A percentile compares a stretch with the other conserved stretches of the same genome.
phyloP scores from a whole-genome alignment of 2,888 invertebrate species.

The Drosophila barbarae region DNA sequence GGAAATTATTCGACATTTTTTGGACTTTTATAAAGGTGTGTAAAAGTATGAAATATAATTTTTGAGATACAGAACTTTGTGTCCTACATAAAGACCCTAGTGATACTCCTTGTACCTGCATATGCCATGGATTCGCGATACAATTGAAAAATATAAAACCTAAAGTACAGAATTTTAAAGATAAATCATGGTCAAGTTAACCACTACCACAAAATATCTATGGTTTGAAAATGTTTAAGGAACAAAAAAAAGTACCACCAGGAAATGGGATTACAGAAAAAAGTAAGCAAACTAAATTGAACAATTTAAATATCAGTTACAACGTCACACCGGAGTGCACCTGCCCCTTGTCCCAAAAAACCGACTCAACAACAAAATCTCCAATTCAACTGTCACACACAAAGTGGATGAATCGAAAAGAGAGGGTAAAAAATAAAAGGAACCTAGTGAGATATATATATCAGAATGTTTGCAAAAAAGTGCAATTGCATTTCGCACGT shows the following conservation, averaged over 20 bases:
- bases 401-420: constrained; percentile 16
- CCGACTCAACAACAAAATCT: constrained; percentile 44
- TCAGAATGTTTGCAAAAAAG: constrained; percentile 39
- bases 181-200: background rate
- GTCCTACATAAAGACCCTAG: no score
- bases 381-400: constrained; percentile 38
- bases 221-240: background rate
- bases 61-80: no score
- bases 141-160: no score
- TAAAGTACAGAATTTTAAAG: background rate
- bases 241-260: background rate
- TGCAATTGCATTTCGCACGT: constrained; percentile 59
- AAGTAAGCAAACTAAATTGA: constrained; percentile 15
- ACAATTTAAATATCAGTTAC: constrained; percentile 37
- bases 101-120: no score
- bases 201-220: background rate
- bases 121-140: no score
- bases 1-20: background rate
- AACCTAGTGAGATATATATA: constrained; percentile 45
- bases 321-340: constrained; percentile 20
- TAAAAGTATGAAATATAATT: no score
- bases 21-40: no score
- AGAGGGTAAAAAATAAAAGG: constrained; percentile 5
- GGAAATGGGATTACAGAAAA: background rate
- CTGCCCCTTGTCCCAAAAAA: background rate